Evolutionary conservation across 2,113 vertebrate genomes (phyloP).

Genomic region (Callithrix jacchus): DNA sequence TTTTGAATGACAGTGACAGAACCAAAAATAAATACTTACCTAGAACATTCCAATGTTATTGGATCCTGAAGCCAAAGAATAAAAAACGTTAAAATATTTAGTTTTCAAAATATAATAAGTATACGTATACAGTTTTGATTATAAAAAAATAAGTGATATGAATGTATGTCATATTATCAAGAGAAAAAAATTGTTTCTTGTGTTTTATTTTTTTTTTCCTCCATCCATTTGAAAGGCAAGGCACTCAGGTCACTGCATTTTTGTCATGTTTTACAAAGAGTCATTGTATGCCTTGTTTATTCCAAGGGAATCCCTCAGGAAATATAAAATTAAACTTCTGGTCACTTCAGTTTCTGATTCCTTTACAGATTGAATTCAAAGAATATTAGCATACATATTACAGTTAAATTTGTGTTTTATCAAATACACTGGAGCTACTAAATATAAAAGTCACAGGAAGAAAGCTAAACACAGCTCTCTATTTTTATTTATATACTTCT

Average conservation of each 20-base stretch:
- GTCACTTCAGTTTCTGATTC: constrained; percentile 42
- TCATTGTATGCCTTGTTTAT: not conserved
- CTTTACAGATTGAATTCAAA: constrained; percentile 51
- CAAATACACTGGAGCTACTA: constrained; percentile 28
- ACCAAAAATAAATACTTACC: not conserved
- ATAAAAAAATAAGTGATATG: not conserved
- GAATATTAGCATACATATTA: constrained; percentile 68
- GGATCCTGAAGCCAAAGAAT: not conserved
- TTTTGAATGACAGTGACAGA: not conserved
- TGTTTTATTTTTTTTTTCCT: not conserved
- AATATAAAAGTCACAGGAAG: constrained; percentile 18
- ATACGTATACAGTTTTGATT: not conserved
- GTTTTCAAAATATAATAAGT: not conserved
- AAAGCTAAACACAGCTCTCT: not conserved
- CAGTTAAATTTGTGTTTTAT: constrained; percentile 38
- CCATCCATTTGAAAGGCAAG: not conserved
- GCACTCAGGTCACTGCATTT: not conserved
- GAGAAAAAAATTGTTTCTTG: not conserved
- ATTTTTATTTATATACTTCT: constrained; percentile 23
- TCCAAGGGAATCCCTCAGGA: not conserved
- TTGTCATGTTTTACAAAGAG: not conserved
- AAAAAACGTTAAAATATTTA: not conserved
- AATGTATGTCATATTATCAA: not conserved
- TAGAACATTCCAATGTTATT: not conserved
- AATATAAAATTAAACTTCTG: constrained; percentile 44